Evolutionary conservation across 2,797 vertebrate species (phyloP), one percentile per base, ranked within the genome.

Genomic region (Sebastolobus alascanus): DNA sequence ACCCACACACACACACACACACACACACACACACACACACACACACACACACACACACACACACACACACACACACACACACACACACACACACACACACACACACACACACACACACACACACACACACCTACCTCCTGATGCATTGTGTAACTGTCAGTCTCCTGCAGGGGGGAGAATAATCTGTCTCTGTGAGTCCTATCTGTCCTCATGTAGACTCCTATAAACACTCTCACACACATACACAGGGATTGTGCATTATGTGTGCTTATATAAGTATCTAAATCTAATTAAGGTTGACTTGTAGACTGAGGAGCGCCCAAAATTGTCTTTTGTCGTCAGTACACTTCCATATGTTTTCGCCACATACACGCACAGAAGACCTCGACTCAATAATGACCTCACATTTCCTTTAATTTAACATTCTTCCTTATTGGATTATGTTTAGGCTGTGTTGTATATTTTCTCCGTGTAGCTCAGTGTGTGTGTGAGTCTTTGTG

Each of bases 61-160:
- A 25, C 25, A 25, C 25, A 25, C 25, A 25, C 25, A 25, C 25
- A 25, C 25, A 25, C 25, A 25, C 25, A 25, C 25, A 25, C 25
- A 25, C 25, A 25, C 29, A 54, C 46, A 73, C 22, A 37, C 27
- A 64, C 66, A 68, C 38, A 29, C 40, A 38, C 46, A 25, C 25
- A 25, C 25, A 25, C 25, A 25, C 25, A 25, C 25, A 25, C 25
- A 25, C 25, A 25, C 25, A 25, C 29, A 54, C 46, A 73, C 22
- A 37, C 27, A 64, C 66, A 68, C 38, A 29, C 40, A 38, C 46
- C 64, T 33, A 46, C 52, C 40, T 81, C 38, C 20, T 75, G 77
- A 83, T 79, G 13, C 25, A 68, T 86, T 84, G 75, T 88, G 76
- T 73, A 84, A 86, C 70, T 40, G 16, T 63, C 29, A 9, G 40